A percentile compares a stretch with the other conserved stretches of the same genome.
These are phyloP conservation scores for Falcaria lacertinaria DNA, from an alignment of 2,888 invertebrate species.

Conservation along the genomic window DNA sequence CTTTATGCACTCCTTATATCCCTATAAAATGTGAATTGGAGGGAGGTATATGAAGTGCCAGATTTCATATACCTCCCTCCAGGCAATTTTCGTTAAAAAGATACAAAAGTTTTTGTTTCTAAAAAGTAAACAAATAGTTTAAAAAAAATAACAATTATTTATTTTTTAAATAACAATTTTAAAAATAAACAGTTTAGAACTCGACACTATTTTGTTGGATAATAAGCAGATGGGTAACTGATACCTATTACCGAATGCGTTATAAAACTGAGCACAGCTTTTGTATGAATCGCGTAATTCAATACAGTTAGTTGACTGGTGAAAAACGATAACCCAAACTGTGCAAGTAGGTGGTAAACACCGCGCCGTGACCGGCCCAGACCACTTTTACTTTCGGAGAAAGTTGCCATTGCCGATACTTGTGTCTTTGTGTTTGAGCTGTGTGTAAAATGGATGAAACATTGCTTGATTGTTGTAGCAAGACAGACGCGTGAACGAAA, in stretches of 20 bases:
- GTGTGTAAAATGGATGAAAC: not conserved
- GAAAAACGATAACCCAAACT: not conserved
- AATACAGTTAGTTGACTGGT: not conserved
- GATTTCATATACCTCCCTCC: too few species aligned
- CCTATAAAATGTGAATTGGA: too few species aligned
- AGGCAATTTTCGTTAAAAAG: too few species aligned
- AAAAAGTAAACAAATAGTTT: too few species aligned
- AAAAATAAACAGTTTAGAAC: too few species aligned
- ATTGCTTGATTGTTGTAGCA: not conserved
- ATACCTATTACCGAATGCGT: not conserved
- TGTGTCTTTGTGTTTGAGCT: not conserved
- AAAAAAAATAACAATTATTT: too few species aligned
- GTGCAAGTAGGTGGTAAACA: not conserved
- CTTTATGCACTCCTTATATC: too few species aligned
- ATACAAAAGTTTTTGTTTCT: too few species aligned
- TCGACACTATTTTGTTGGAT: too few species aligned
- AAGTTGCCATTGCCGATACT: constrained; percentile 3
- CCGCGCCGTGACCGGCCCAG: not conserved
- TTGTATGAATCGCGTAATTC: not conserved
- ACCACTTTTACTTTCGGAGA: constrained; percentile 21
- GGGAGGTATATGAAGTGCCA: too few species aligned
- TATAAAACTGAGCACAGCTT: not conserved
- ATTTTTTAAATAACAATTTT: too few species aligned
- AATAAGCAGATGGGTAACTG: not conserved
- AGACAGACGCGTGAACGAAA: too few species aligned